A percentile compares a stretch with the other conserved stretches of the same genome.
These are phyloP conservation scores for Forbesichthys papilliferus DNA, from an alignment of 2,113 vertebrate species.

Conservation along the genomic window DNA sequence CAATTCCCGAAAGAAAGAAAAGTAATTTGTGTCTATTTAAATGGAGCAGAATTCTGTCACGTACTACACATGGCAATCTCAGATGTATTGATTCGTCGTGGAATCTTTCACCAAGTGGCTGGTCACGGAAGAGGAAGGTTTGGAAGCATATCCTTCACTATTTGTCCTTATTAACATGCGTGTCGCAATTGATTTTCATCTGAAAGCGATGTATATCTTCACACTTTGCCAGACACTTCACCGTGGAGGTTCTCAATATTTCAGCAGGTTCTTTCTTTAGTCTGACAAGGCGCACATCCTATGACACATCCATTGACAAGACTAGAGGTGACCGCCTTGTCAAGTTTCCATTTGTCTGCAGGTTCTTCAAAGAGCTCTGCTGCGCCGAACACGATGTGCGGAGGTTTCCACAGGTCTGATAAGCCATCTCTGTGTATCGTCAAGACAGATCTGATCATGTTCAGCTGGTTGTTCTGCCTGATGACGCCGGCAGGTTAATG, in stretches of 20 bases:
- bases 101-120: too few relatives aligned
- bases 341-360: slow-evolving; percentile 6
- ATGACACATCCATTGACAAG: neutral
- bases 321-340: slow-evolving; percentile 24
- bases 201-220: neutral
- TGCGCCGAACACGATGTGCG: neutral
- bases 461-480: slow-evolving; percentile 8
- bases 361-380: slow-evolving; percentile 12
- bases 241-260: slow-evolving; percentile 1
- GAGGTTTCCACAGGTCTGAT: slow-evolving; percentile 1
- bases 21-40: too few relatives aligned
- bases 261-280: neutral
- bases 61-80: too few relatives aligned
- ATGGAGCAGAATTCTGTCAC: too few relatives aligned
- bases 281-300: slow-evolving; percentile 12
- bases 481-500: slow-evolving; percentile 7
- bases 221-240: slow-evolving; percentile 16
- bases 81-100: too few relatives aligned
- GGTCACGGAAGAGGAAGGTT: too few relatives aligned
- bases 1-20: too few relatives aligned
- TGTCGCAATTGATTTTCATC: neutral
- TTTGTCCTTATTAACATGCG: neutral
- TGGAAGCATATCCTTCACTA: too few relatives aligned
- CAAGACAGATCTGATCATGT: slow-evolving; percentile 25
- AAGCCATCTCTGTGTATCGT: slow-evolving; percentile 7